Evolutionary conservation across 2,888 invertebrate genomes (phyloP).

Genomic region (Automeris io): DNA sequence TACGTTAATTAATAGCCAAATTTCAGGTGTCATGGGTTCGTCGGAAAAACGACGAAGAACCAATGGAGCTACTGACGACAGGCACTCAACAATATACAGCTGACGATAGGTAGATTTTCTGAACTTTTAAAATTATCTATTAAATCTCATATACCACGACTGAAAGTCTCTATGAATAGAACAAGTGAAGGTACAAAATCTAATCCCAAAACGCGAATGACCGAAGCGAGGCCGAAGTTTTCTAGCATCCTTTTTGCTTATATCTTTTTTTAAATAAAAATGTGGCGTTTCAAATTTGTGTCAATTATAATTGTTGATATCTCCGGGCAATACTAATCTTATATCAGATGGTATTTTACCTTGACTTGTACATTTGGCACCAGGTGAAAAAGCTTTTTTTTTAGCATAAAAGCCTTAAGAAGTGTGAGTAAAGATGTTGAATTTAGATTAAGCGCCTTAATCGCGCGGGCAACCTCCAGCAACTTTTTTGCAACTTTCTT

Average conservation of each 20-base stretch:
- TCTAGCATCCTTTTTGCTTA: too few species aligned
- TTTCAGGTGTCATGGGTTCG: conserved; percentile 66
- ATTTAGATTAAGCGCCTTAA: conserved; percentile 5
- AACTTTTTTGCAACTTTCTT: conserved; percentile 2
- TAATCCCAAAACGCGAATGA: too few species aligned
- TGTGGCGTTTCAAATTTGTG: too few species aligned
- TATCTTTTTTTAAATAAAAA: too few species aligned
- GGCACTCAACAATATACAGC: conserved; percentile 66
- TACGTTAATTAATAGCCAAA: neutral
- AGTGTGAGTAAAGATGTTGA: conserved; percentile 7
- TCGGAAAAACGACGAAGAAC: conserved; percentile 62
- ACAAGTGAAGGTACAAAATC: too few species aligned
- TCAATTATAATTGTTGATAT: too few species aligned
- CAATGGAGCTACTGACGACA: conserved; percentile 65
- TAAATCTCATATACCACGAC: too few species aligned
- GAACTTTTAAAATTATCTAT: too few species aligned
- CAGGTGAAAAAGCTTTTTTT: conserved; percentile 2
- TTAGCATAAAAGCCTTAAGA: conserved; percentile 12
- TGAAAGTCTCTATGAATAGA: too few species aligned
- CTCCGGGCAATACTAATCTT: neutral
- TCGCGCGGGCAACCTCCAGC: conserved; percentile 2
- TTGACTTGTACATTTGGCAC: neutral
- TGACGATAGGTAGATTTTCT: conserved; percentile 64
- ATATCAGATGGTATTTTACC: neutral
- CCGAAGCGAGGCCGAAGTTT: too few species aligned